Base-by-base conservation (phyloP, 2,888 invertebrate species). In the Vannuccia rotundouncinata region DNA sequence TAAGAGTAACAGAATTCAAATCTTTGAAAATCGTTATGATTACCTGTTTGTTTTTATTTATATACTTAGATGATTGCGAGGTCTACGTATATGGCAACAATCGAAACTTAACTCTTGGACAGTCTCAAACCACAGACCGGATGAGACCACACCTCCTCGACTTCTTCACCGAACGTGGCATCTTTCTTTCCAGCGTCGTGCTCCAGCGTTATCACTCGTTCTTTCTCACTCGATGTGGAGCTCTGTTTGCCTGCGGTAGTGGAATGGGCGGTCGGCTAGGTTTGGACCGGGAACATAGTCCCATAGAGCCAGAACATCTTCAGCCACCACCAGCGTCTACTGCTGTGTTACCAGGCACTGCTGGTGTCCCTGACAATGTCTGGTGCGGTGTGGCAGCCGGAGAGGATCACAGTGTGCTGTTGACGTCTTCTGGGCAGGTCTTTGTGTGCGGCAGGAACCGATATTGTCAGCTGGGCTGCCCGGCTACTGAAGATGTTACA, bases 81-180 rank as follows among this genome's bases (percentile, higher is more conserved):
- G 91, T 92, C 0, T 93, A 93, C 83, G 92, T 92, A 0, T 95
- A 94, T 94, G 95, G 95, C 10, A 91, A 91, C 59, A 95, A 95
- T 88, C 91, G 91, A 60, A 95, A 94, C 88, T 93, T 93, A 86
- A 93, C 93, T 0, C 90, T 94, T 5, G 95, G 94, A 0, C 22
- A 5, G 22, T 66, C 66, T 5, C 2, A 22, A 22, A 22, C 2
- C 66, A 45, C 5, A 17, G 66, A 5, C 22, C 13, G 25, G 25
- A 60, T 13, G 2, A 31, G 91, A 27, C 75, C 29, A 22, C 75
- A 75, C 2, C 31, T 29, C 10, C 75, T 31, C 75, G 29, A 29
- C 31, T 28, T 27, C 31, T 27, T 29, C 25, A 22, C 2, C 66
- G 22, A 22, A 27, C 66, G 45, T 10, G 17, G 17, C 17, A 5